Conservation (phyloP, 2,113 vertebrate species). For the Lipophrys pholis region DNA sequence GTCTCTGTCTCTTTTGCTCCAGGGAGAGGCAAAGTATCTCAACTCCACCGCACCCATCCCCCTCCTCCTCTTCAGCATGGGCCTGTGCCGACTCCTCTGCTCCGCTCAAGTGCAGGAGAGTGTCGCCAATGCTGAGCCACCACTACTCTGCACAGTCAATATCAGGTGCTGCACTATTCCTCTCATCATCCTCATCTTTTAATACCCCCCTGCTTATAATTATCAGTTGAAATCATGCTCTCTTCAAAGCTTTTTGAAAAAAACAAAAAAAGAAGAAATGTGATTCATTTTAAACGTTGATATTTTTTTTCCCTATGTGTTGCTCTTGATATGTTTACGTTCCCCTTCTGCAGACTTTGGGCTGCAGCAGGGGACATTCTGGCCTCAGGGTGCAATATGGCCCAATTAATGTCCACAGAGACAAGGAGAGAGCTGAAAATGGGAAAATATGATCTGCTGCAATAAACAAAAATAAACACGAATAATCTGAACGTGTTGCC, state of each 20-base stretch:
- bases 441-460: slow-evolving; percentile 10
- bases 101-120: slow-evolving; percentile 7
- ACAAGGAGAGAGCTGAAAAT: slow-evolving; percentile 31
- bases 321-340: not conserved
- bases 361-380: slow-evolving; percentile 52
- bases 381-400: slow-evolving; percentile 72
- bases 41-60: slow-evolving; percentile 30
- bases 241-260: no score
- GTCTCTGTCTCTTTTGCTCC: slow-evolving; percentile 73
- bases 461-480: slow-evolving; percentile 20
- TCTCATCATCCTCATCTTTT: not conserved
- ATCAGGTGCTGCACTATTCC: not conserved
- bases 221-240: not conserved
- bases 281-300: not conserved
- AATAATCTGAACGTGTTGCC: no score
- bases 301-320: not conserved
- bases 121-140: slow-evolving; percentile 3
- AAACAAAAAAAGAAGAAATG: no score
- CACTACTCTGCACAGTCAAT: not conserved
- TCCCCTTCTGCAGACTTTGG: slow-evolving; percentile 6
- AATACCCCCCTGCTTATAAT: not conserved
- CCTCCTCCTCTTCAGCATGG: slow-evolving; percentile 1
- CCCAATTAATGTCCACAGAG: slow-evolving; percentile 70
- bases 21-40: slow-evolving; percentile 63
- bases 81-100: slow-evolving; percentile 32